Conservation (phyloP, 2,113 vertebrate genomes). For the Anser brachyrhynchus region DNA sequence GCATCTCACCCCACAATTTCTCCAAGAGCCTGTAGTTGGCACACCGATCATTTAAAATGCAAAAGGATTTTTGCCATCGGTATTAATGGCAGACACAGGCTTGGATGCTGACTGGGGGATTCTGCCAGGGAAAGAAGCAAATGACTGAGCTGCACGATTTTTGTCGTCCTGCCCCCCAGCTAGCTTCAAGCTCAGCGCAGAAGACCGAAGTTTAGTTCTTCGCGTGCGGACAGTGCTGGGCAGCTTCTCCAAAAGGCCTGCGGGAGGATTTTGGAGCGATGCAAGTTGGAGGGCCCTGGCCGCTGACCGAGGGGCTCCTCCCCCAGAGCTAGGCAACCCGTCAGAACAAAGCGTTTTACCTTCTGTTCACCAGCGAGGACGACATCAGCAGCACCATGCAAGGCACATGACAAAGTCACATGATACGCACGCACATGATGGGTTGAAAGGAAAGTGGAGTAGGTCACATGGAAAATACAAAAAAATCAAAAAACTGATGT, state of each 20-base stretch:
- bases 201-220: not conserved
- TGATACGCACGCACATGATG: constrained; percentile 93
- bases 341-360: constrained; percentile 95
- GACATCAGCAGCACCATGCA: constrained; percentile 94
- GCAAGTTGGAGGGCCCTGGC: constrained; percentile 33
- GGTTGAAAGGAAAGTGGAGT: constrained; percentile 92
- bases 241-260: constrained; percentile 28
- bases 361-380: constrained; percentile 93
- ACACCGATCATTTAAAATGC: not conserved
- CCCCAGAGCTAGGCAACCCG: constrained; percentile 76
- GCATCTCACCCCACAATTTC: not conserved
- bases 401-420: constrained; percentile 96
- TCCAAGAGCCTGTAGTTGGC: accelerated
- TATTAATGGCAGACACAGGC: not conserved
- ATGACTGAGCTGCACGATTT: constrained; percentile 13
- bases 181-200: not conserved
- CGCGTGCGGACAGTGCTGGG: constrained; percentile 27
- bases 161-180: not conserved
- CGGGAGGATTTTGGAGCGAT: constrained; percentile 14
- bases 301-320: constrained; percentile 38
- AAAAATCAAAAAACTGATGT: constrained; percentile 94
- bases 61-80: not conserved
- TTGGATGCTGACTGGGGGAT: not conserved
- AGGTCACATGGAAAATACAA: constrained; percentile 92
- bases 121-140: constrained; percentile 46